A percentile compares a stretch with the other conserved stretches of the same genome.
These are phyloP conservation scores for Noturus placidus DNA, from an alignment of 2,113 vertebrate species.

Conservation along the genomic window DNA sequence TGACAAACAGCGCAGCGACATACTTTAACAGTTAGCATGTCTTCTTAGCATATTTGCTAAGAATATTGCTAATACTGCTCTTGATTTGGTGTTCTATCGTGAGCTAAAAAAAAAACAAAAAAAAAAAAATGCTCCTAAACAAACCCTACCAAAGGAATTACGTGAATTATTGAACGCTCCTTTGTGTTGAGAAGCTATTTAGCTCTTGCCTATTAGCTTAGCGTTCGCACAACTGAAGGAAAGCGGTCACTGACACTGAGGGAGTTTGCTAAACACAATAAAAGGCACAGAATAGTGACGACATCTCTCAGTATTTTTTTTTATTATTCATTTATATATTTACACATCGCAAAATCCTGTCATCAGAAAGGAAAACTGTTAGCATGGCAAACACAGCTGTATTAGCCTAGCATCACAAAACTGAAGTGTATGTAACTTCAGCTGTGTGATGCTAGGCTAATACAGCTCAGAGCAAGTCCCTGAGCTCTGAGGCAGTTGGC, in stretches of 20 bases:
- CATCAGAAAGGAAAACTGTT: background rate
- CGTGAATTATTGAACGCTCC: background rate
- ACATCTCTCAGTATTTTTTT: conserved; percentile 19
- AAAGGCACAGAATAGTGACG: conserved; percentile 12
- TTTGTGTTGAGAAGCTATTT: background rate
- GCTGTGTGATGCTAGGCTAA: too few relatives aligned
- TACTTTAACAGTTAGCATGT: background rate
- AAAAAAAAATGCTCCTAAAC: background rate
- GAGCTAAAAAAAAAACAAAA: background rate
- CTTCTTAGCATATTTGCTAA: background rate
- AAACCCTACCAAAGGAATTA: conserved; percentile 1
- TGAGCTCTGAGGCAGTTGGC: background rate
- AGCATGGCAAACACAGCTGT: conserved; percentile 15
- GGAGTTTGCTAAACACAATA: background rate
- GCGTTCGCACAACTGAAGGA: conserved; percentile 18
- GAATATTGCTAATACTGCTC: background rate
- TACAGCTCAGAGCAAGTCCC: background rate
- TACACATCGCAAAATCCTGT: conserved; percentile 3
- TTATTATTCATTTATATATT: background rate
- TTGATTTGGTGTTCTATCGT: background rate
- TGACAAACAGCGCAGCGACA: background rate
- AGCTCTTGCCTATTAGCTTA: conserved; percentile 4
- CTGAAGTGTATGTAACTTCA: too few relatives aligned
- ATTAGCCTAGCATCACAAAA: background rate
- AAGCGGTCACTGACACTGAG: background rate